These are phyloP conservation scores for Amazonetta brasiliensis DNA, from an alignment of 2,797 vertebrate genomes.

Conservation along the genomic window DNA sequence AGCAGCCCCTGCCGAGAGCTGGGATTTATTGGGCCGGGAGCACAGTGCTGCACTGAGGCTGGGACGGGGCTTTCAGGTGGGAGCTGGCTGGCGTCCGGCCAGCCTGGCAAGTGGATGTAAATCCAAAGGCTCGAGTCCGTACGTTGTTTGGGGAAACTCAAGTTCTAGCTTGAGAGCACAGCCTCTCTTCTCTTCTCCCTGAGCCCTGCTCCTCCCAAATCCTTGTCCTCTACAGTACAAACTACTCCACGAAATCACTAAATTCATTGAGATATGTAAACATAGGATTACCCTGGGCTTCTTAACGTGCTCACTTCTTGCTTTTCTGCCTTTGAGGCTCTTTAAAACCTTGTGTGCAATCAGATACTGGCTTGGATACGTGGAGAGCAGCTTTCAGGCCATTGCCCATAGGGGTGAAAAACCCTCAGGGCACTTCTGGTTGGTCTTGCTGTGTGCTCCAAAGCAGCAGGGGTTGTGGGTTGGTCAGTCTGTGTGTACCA, in stretches of 20 bases:
- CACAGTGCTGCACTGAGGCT: background rate
- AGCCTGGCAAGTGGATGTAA: background rate
- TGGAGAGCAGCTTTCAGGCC: background rate
- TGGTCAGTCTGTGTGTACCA: too few relatives aligned
- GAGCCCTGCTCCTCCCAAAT: background rate
- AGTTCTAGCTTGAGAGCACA: background rate
- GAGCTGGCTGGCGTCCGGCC: background rate
- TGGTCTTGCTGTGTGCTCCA: background rate
- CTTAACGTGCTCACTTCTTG: background rate
- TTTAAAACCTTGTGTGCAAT: background rate
- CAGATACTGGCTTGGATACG: rapidly evolving
- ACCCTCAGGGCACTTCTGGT: rapidly evolving
- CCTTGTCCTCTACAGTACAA: background rate
- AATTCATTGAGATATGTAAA: background rate
- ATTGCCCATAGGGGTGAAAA: rapidly evolving
- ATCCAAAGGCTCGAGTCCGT: background rate
- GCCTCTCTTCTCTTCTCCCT: background rate
- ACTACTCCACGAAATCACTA: background rate
- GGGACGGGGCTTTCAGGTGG: background rate
- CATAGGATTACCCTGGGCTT: background rate
- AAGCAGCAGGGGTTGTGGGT: background rate
- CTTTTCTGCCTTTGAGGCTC: background rate
- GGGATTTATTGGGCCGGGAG: background rate
- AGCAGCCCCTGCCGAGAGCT: background rate
- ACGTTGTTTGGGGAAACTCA: background rate